A percentile compares a stretch with the other conserved stretches of the same genome.
These are phyloP conservation scores for Neotragus moschatus DNA, from an alignment of 2,113 vertebrate genomes.

Conservation along the genomic window DNA sequence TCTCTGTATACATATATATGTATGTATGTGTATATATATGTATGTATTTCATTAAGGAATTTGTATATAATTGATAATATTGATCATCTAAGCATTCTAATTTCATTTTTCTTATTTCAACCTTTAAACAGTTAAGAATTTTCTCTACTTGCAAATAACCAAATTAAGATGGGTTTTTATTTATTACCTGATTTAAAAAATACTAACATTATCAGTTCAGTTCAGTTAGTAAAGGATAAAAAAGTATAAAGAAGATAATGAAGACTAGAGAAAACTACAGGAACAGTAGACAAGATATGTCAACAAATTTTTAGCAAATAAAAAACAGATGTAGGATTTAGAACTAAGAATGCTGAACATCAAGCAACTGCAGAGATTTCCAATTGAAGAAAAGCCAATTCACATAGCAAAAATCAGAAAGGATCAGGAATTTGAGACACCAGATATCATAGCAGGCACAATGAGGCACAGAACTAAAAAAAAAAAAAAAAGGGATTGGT, in stretches of 20 bases:
- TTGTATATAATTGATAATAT: not conserved
- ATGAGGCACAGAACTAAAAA: not conserved
- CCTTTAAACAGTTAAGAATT: not conserved
- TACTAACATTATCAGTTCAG: not conserved
- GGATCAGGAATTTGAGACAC: not conserved
- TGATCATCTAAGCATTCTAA: not conserved
- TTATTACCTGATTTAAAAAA: constrained; percentile 9
- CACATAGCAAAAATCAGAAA: not conserved
- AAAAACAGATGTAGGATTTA: constrained; percentile 37
- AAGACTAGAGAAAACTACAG: not conserved
- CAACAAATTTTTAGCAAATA: constrained; percentile 51
- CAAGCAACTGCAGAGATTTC: constrained; percentile 18
- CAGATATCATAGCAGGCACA: not conserved
- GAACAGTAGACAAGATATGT: constrained; percentile 20
- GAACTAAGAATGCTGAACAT: constrained; percentile 21
- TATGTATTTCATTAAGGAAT: not conserved
- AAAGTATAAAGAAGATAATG: not conserved
- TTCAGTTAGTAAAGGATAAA: not conserved
- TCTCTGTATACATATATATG: not conserved
- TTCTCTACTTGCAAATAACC: not conserved
- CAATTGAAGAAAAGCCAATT: constrained; percentile 25
- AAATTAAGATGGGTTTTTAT: not conserved
- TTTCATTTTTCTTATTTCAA: constrained; percentile 14
- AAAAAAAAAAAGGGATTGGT: not conserved
- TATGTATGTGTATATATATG: not conserved